Conservation (phyloP, 2,113 vertebrate genomes). For the Aldabrachelys gigantea region DNA sequence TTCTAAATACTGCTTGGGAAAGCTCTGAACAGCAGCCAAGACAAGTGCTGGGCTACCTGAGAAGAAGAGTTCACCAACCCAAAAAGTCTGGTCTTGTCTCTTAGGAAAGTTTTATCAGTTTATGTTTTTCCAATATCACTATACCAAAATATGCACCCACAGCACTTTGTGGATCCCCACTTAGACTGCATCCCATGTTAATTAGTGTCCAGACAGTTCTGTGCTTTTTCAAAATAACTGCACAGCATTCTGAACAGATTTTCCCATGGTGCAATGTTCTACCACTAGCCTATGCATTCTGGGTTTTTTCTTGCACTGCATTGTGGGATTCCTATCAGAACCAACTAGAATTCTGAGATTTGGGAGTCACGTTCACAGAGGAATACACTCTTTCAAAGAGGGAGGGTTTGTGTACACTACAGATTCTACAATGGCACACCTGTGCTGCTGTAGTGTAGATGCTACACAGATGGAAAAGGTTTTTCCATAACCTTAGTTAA, state of each 20-base stretch:
- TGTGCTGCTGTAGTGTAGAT: background rate
- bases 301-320: background rate
- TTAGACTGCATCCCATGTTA: no score
- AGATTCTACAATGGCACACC: background rate
- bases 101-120: background rate
- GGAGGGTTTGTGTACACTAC: background rate
- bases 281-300: background rate
- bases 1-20: background rate
- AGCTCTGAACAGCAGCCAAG: background rate
- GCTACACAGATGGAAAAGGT: background rate
- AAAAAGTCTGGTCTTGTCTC: background rate
- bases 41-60: background rate
- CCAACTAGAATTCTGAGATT: background rate
- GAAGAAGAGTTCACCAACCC: background rate
- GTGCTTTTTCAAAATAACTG: background rate
- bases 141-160: no score
- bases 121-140: background rate
- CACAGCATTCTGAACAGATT: background rate
- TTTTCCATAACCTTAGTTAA: background rate
- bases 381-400: background rate
- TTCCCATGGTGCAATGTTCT: background rate
- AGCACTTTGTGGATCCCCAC: no score
- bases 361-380: background rate
- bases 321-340: background rate
- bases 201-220: no score